These are phyloP conservation scores for Saimiri boliviensis DNA, from an alignment of 2,113 vertebrate genomes.

Conservation along the genomic window DNA sequence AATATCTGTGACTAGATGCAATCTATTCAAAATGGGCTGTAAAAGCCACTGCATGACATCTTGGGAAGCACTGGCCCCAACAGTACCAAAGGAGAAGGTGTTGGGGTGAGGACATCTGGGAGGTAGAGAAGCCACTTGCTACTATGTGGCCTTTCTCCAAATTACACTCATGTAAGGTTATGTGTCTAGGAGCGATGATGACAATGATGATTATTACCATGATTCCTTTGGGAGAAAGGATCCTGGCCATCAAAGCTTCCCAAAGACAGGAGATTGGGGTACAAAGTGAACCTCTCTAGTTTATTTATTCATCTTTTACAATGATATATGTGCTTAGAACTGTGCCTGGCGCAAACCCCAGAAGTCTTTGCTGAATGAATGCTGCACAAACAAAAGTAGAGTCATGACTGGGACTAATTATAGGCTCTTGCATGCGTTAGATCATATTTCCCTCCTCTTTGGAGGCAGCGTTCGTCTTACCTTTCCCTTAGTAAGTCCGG, in stretches of 20 bases:
- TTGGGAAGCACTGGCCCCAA: not conserved
- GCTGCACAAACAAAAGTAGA: not conserved
- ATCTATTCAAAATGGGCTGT: not conserved
- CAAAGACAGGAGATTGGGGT: not conserved
- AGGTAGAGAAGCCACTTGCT: not conserved
- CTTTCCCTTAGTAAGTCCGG: slow-evolving; percentile 19
- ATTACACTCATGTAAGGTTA: not conserved
- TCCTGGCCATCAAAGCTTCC: not conserved
- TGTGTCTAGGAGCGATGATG: fast-evolving
- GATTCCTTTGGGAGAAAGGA: not conserved
- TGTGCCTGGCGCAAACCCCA: not conserved
- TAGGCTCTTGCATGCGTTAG: not conserved
- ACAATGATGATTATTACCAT: not conserved
- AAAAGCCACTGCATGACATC: not conserved
- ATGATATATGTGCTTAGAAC: not conserved
- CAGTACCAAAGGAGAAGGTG: not conserved
- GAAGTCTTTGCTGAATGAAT: not conserved
- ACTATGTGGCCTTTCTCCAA: not conserved
- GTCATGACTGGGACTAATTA: not conserved
- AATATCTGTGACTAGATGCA: not conserved
- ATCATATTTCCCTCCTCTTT: not conserved
- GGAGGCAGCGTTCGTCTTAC: not conserved
- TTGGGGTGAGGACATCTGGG: not conserved
- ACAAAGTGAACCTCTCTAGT: not conserved
- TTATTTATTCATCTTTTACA: not conserved